Evolutionary conservation across 2,113 vertebrate genomes (phyloP), one percentile per base, ranked within the genome.

Genomic region (Spilogale gracilis): DNA sequence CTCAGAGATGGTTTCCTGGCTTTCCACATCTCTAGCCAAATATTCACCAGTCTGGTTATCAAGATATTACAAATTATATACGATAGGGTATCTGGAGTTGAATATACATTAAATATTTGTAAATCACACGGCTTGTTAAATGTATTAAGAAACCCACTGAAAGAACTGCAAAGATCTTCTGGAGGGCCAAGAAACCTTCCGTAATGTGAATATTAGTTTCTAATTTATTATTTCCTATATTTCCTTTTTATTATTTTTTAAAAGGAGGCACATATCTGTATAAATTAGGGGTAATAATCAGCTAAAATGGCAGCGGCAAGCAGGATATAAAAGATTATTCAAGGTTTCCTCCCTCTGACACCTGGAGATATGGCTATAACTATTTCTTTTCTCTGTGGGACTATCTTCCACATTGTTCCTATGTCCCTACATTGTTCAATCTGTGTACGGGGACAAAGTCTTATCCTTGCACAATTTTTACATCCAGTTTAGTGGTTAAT

Each of bases 41-140:
- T 91, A 79, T 74, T 92, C 27, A 88, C 82, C 67, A 81, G 20
- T 88, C 18, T 74, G 76, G 54, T 50, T 94, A 93, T 82, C 61
- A 93, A 80, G 27, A 78, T 71, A 54, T 87, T 69, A 86, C 9
- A 92, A 43, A 69, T 13, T 78, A 87, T 23, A 71, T 38, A 50
- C 32, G 45, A 69, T 23, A 20, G 52, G 92, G 71, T 67, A 89
- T 73, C 38, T 73, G 16, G 38, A 92, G 74, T n/a, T 94, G 30
- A 97, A 89, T 52, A 52, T 60, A 81, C 89, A 94, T 2, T 93
- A 58, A 88, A 9, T 67, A 89, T 63, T 56, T 92, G 11, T 69
- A 96, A 93, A 95, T 92, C 32, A 87, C 1, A 10, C 45, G 88
- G 30, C 54, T 84, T 85, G 20, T 85, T 92, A 95, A 92, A 81